Evolutionary conservation across 2,113 vertebrate genomes (phyloP).

Genomic region (Halichoerus grypus): DNA sequence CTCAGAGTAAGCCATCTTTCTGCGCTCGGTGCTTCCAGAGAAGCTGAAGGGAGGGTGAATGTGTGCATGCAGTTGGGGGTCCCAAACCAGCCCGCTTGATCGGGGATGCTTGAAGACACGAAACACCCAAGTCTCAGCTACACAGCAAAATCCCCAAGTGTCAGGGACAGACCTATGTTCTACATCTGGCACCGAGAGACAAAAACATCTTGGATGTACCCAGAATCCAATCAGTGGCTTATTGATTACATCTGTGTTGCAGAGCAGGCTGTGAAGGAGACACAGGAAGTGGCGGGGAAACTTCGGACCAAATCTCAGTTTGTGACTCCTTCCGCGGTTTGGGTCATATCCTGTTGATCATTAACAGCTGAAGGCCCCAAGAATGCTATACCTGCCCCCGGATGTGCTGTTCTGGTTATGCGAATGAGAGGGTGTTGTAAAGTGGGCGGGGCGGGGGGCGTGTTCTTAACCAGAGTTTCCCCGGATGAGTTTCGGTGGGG

Average conservation of each 20-base stretch:
- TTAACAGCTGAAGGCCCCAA: slow-evolving; percentile 34
- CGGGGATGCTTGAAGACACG: slow-evolving; percentile 25
- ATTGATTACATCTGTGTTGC: slow-evolving; percentile 48
- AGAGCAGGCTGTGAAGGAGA: slow-evolving; percentile 26
- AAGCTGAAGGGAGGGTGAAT: slow-evolving; percentile 16
- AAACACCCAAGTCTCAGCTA: slow-evolving; percentile 51
- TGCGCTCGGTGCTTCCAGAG: slow-evolving; percentile 29
- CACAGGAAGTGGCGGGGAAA: not conserved
- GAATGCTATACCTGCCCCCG: slow-evolving; percentile 1
- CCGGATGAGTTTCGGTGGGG: not conserved
- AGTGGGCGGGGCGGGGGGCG: not conserved
- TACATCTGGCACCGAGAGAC: slow-evolving; percentile 48
- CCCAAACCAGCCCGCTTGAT: slow-evolving; percentile 1
- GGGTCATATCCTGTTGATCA: slow-evolving; percentile 26
- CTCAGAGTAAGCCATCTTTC: not conserved
- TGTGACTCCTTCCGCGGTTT: slow-evolving; percentile 41
- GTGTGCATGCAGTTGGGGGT: not conserved
- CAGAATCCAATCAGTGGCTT: slow-evolving; percentile 51
- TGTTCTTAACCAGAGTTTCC: not conserved
- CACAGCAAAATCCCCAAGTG: slow-evolving; percentile 36
- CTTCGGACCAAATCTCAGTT: slow-evolving; percentile 52
- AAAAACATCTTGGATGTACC: slow-evolving; percentile 48
- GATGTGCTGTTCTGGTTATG: not conserved
- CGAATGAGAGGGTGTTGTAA: not conserved
- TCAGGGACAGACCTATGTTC: slow-evolving; percentile 53